phyloP scores from a whole-genome alignment of 1,140 invertebrate species.

The Chrysoperla carnea region DNA sequence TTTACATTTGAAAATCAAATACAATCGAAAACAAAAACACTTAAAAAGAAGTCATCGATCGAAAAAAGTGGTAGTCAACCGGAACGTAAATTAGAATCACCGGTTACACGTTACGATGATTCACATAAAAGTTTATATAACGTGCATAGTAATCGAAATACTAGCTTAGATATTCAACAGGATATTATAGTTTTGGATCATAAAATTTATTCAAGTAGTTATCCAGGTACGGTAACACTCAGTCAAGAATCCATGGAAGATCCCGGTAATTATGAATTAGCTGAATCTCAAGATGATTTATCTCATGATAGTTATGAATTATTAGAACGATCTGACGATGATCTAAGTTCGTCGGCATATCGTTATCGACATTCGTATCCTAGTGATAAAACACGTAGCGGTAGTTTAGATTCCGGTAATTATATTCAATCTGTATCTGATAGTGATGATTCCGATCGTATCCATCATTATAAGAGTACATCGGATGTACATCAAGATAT shows the following conservation, averaged over 20 bases:
- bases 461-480: slow-evolving; percentile 38
- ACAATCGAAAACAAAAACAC: slow-evolving; percentile 29
- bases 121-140: slow-evolving; percentile 39
- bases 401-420: slow-evolving; percentile 48
- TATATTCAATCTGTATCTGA: slow-evolving; percentile 33
- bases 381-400: slow-evolving; percentile 27
- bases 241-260: slow-evolving; percentile 40
- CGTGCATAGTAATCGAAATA: slow-evolving; percentile 30
- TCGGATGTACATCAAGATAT: slow-evolving; percentile 37
- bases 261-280: slow-evolving; percentile 30
- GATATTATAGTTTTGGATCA: slow-evolving; percentile 29
- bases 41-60: slow-evolving; percentile 12
- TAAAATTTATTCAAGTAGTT: slow-evolving; percentile 66
- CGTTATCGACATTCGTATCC: neutral
- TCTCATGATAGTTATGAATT: slow-evolving; percentile 80
- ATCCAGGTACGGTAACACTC: slow-evolving; percentile 57
- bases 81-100: slow-evolving; percentile 43
- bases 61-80: slow-evolving; percentile 11
- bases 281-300: slow-evolving; percentile 67
- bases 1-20: slow-evolving; percentile 50
- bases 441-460: slow-evolving; percentile 38
- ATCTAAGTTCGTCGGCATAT: slow-evolving; percentile 20
- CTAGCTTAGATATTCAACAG: slow-evolving; percentile 37
- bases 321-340: slow-evolving; percentile 53
- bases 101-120: slow-evolving; percentile 58